These are phyloP conservation scores for Tholera decimalis DNA, from an alignment of 2,888 invertebrate species.

Conservation along the genomic window DNA sequence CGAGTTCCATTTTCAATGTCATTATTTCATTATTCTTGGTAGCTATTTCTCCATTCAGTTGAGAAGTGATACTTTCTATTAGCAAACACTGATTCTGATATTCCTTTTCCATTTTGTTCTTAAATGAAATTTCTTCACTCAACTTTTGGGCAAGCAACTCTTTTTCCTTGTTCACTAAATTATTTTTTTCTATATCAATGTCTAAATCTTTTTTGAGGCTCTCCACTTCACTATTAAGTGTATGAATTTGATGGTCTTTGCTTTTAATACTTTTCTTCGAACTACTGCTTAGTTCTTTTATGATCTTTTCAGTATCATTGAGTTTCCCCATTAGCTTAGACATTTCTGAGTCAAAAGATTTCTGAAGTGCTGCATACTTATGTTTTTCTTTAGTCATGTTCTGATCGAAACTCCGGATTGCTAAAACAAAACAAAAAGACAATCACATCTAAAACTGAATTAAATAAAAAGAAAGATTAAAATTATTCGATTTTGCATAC, in stretches of 20 bases:
- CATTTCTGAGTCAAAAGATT: constrained; percentile 68
- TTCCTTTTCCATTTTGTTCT: constrained; percentile 70
- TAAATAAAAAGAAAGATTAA: not conserved
- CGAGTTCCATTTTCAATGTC: constrained; percentile 57
- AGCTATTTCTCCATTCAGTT: constrained; percentile 67
- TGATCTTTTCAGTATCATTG: constrained; percentile 68
- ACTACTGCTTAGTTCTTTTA: constrained; percentile 62
- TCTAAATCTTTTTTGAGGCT: constrained; percentile 62
- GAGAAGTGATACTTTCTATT: constrained; percentile 61
- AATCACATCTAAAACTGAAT: not conserved
- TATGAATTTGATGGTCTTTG: constrained; percentile 60
- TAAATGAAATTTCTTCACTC: constrained; percentile 63
- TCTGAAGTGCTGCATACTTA: constrained; percentile 68
- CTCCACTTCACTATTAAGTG: constrained; percentile 67
- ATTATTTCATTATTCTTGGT: constrained; percentile 58
- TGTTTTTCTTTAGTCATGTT: constrained; percentile 69
- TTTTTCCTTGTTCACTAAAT: constrained; percentile 65
- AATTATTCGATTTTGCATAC: constrained; percentile 56
- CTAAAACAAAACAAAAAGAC: constrained; percentile 61
- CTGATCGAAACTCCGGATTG: constrained; percentile 67
- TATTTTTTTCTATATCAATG: constrained; percentile 56
- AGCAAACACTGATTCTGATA: constrained; percentile 69
- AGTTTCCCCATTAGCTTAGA: constrained; percentile 70
- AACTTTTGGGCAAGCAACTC: constrained; percentile 65
- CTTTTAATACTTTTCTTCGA: constrained; percentile 50